Evolutionary conservation across 2,113 vertebrate genomes (phyloP), one percentile per base, ranked within the genome.

Genomic region (Gadus macrocephalus): DNA sequence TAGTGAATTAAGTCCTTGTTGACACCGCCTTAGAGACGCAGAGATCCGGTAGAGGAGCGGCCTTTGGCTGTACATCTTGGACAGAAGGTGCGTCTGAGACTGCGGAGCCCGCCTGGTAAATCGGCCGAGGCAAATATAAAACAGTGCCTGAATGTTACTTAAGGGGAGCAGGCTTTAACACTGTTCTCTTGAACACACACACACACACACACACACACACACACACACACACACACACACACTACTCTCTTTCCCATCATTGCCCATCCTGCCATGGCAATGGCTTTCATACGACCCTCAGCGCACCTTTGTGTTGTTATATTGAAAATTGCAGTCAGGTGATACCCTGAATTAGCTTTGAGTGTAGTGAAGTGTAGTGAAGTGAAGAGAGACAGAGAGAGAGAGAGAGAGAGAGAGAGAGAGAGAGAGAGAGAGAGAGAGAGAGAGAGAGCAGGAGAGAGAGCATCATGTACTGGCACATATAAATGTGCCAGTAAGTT

Each of bases 341-440:
- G 73, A 73, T 87, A 74, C 81, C 87, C 78, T 81, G 22, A 74
- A 73, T 76, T 71, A 70, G 55, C 73, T 53, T 62, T 38, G 15
- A 69, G 60, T 65, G 60, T 58, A 67, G 27, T 27, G 7, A 22
- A 72, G 61, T 69, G 67, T 22, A 74, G 28, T 31, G 28, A 0
- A 19, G 53, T 70, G 75, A 55, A 22, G 53, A 63, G 60, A 61
- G n/a, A 61, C 20, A 31, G 53, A 61, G 60, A 61, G 58, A 60
- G 17, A 60, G 59, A 60, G 59, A 60, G 59, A 60, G 59, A 60
- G 17, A 60, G 59, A 60, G 59, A 61, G 59, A 61, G 59, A 61
- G 59, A 22, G 59, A 61, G 59, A 61, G 19, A 61, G 59, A 61
- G 59, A 61, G 16, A 61, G 59, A 25, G 59, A 22, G 53, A 63